Conservation (phyloP, 2,113 vertebrate genomes). For the Nothobranchius kuhntae region DNA sequence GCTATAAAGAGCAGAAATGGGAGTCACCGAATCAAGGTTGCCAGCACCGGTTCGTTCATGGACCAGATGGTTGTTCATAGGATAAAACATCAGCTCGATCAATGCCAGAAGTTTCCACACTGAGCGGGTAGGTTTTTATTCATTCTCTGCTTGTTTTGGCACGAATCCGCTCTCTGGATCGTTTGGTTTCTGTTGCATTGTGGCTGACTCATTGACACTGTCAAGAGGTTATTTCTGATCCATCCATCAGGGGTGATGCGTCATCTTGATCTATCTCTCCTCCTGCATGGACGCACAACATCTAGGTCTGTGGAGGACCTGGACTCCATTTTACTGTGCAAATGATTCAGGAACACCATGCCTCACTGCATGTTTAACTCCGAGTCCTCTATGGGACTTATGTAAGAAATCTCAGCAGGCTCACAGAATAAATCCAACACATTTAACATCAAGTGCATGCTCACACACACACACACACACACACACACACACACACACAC, state of each 20-base stretch:
- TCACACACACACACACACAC: slow-evolving; percentile 26
- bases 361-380: slow-evolving; percentile 29
- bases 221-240: slow-evolving; percentile 52
- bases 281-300: slow-evolving; percentile 43
- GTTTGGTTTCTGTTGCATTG: slow-evolving; percentile 9
- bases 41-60: slow-evolving; percentile 23
- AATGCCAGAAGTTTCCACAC: slow-evolving; percentile 36
- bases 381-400: slow-evolving; percentile 34
- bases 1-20: slow-evolving; percentile 61
- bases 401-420: slow-evolving; percentile 54
- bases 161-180: neutral
- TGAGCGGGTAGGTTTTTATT: slow-evolving; percentile 56
- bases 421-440: slow-evolving; percentile 21
- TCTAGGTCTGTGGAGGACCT: slow-evolving; percentile 2
- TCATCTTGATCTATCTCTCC: slow-evolving; percentile 57
- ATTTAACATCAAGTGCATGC: slow-evolving; percentile 33
- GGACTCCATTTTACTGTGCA: slow-evolving; percentile 60
- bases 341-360: slow-evolving; percentile 14
- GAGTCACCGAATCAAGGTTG: slow-evolving; percentile 28
- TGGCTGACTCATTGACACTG: slow-evolving; percentile 27
- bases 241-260: slow-evolving; percentile 66
- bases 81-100: slow-evolving; percentile 22
- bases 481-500: neutral
- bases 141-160: neutral
- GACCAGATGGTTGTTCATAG: slow-evolving; percentile 29